Base-by-base conservation (phyloP, 30 jellyfish, hydroid and myxozoan species). In the Morbakka virulenta region DNA sequence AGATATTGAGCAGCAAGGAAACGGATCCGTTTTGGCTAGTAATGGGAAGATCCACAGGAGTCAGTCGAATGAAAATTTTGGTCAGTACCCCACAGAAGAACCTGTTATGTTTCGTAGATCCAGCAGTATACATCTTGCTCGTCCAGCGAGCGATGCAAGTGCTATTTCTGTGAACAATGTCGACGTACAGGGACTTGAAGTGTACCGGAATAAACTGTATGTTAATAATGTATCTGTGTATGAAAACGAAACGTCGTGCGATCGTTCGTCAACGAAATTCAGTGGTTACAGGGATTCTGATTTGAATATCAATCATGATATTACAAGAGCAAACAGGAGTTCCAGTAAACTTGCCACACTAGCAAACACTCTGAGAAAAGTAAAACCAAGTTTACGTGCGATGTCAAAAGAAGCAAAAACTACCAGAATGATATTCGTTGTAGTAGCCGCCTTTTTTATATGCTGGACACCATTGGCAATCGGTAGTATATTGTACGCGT, bases 381-480 rank as follows among this genome's bases (percentile, higher is more conserved):
- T 14, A 35, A 35, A 35, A 35, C 61, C 50, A 29, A 65, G 49
- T 69, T 76, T 12, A 0, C 72, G 71, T 23, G 28, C 9, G 74
- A 68, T 83, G 35, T 28, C 71, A 31, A 73, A 51, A 72, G 95
- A 92, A 68, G 96, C 94, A 17, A 80, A 87, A 76, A 72, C 81
- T 3, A 92, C 99, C 30, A 84, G 69, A 52, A 92, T 92, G 99
- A 52, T 92, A 22, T 74, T 92, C 33, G 87, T 86, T 51, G 95
- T 92, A 0, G 99, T 92, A 2, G 74, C 89, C 0, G 82, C 82
- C 35, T 92, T 92, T 64, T 92, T 92, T 62, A 14, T 92, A 3
- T 92, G 99, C 48, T 92, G 99, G 99, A 92, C 99, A 12, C 99
- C 99, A n/a, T 57, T 92, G 29, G 79, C 69, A 21, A 69, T 92